Percentiles rank a stretch among this genome's conserved stretches.
Evolutionary conservation across 2,797 vertebrate species (phyloP).

Genomic region (Pelobates cultripes): DNA sequence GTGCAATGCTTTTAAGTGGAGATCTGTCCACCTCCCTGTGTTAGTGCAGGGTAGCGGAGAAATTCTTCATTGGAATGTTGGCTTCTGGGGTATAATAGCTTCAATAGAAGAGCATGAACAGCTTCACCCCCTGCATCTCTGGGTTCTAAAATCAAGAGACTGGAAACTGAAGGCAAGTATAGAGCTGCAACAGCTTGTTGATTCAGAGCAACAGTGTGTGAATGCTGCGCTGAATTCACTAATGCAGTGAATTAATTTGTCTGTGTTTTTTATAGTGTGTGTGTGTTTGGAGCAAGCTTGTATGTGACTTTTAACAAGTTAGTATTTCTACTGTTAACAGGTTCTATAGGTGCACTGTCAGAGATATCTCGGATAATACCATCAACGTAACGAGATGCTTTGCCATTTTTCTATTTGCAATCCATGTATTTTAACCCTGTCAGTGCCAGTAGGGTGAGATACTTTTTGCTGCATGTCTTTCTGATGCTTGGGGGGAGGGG

Average conservation of each 20-base stretch:
- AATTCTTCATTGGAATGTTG: slow-evolving; percentile 16
- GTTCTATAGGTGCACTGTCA: slow-evolving; percentile 2
- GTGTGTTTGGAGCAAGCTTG: not conserved
- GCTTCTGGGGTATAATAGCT: not conserved
- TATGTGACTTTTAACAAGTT: not conserved
- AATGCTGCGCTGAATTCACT: not conserved
- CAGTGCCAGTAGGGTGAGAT: no score
- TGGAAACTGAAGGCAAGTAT: slow-evolving; percentile 64
- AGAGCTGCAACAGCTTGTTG: slow-evolving; percentile 42
- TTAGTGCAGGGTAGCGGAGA: not conserved
- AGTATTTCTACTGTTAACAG: not conserved
- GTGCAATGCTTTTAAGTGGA: slow-evolving; percentile 17
- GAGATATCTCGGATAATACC: not conserved
- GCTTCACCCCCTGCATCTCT: slow-evolving; percentile 7
- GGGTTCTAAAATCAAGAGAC: slow-evolving; percentile 35
- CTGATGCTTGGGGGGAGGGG: no score
- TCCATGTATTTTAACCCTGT: no score
- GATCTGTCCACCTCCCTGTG: slow-evolving; percentile 12
- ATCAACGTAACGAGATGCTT: not conserved
- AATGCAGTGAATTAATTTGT: slow-evolving; percentile 13
- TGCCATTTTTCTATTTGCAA: not conserved
- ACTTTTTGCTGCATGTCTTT: no score
- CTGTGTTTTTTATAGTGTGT: not conserved
- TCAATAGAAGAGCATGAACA: slow-evolving; percentile 24
- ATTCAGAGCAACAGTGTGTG: slow-evolving; percentile 42